Conservation (phyloP, 2,888 invertebrate species). For the Brachycybe producta region DNA sequence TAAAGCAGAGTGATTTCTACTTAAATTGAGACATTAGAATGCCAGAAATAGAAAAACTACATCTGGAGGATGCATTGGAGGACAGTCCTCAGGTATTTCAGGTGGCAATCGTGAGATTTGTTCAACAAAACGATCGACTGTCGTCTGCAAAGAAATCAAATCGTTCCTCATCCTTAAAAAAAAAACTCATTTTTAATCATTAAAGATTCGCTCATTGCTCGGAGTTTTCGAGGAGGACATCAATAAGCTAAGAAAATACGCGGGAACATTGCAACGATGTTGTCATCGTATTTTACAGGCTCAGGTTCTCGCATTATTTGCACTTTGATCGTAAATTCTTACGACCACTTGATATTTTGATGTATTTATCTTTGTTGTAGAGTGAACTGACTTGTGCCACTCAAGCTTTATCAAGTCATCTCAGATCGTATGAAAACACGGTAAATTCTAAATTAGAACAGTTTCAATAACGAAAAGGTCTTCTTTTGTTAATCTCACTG, state of each 20-base stretch:
- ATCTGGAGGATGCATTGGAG: conserved; percentile 19
- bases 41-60: conserved; percentile 19
- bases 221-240: conserved; percentile 18
- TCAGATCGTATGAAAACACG: conserved; percentile 16
- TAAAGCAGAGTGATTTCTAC: too few relatives aligned
- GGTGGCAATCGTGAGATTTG: too few relatives aligned
- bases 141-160: too few relatives aligned
- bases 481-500: not conserved
- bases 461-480: not conserved
- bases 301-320: conserved; percentile 15
- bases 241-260: conserved; percentile 12
- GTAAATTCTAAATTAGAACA: not conserved
- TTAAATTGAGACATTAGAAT: conserved; percentile 9
- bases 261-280: conserved; percentile 8
- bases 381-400: conserved; percentile 18
- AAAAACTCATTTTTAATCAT: not conserved
- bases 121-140: too few relatives aligned
- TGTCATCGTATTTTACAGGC: conserved; percentile 16
- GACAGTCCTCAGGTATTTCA: conserved; percentile 20
- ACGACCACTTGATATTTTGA: not conserved
- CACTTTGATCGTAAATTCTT: not conserved
- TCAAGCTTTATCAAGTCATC: conserved; percentile 14
- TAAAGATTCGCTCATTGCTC: conserved; percentile 17
- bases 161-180: too few relatives aligned
- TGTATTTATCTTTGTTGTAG: conserved; percentile 8